Percentiles rank a stretch among this genome's conserved stretches.
Evolutionary conservation across 2,113 vertebrate species (phyloP).

Genomic region (Lampris incognitus): DNA sequence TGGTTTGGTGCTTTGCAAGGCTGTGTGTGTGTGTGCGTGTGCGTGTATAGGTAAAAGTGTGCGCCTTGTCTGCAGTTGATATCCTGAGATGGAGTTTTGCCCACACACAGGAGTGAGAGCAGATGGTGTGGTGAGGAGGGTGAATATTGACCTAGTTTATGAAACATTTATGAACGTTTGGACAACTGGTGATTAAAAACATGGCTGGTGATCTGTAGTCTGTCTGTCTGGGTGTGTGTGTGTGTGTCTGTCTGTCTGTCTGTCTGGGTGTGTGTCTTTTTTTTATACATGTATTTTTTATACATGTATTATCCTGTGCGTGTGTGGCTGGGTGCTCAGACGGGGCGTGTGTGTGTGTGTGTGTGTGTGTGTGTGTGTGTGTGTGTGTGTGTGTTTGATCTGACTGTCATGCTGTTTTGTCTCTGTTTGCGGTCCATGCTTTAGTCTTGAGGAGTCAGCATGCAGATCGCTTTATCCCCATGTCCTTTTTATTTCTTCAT

Average conservation of each 20-base stretch:
- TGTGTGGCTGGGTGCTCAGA: no score
- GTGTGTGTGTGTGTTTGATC: slow-evolving; percentile 15
- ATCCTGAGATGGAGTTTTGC: background rate
- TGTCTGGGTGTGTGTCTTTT: no score
- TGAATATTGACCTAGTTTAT: slow-evolving; percentile 21
- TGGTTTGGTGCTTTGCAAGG: background rate
- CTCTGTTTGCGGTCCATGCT: background rate
- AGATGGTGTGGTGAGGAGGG: slow-evolving; percentile 14
- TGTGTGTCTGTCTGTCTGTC: no score
- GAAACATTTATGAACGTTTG: slow-evolving; percentile 35
- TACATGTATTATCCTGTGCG: no score
- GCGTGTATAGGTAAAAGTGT: background rate
- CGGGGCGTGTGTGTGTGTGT: no score
- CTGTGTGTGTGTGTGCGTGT: background rate
- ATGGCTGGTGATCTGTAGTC: background rate
- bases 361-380: no score
- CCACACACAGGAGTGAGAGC: background rate
- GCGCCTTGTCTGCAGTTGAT: background rate
- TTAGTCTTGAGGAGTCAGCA: background rate
- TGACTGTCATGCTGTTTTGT: slow-evolving; percentile 14
- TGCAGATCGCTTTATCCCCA: background rate
- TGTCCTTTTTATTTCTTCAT: background rate
- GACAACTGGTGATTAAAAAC: slow-evolving; percentile 21
- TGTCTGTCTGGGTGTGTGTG: no score
- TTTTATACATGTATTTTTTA: no score